A percentile compares a stretch with the other conserved stretches of the same genome.
Conservation (phyloP, 1,140 invertebrate genomes). For the Dufourea novaeangliae region DNA sequence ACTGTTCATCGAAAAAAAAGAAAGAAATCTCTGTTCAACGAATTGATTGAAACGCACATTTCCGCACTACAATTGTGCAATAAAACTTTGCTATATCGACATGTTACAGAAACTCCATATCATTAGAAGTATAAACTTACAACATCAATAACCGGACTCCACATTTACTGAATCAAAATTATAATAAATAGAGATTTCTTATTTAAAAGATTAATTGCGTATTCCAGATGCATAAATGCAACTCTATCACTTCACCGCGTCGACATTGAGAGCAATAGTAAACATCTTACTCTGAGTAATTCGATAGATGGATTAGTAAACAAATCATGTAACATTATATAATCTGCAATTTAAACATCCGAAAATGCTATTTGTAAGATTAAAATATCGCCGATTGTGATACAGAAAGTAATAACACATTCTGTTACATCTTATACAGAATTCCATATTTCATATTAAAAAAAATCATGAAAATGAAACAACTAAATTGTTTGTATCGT, state of each 20-base stretch:
- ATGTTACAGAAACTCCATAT: background rate
- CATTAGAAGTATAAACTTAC: background rate
- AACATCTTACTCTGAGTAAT: too few relatives aligned
- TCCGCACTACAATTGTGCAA: background rate
- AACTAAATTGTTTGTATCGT: background rate
- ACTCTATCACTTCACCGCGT: background rate
- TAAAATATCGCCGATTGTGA: conserved; percentile 13
- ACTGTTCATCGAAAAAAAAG: background rate
- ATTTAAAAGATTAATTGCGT: background rate
- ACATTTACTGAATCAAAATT: background rate
- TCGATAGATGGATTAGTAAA: background rate
- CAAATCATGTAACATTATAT: background rate
- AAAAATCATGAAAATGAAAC: conserved; percentile 13
- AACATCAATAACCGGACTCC: background rate
- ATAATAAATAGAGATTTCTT: conserved; percentile 11
- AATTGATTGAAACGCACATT: background rate
- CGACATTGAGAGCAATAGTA: background rate
- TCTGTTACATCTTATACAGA: conserved; percentile 12
- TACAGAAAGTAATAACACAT: conserved; percentile 1
- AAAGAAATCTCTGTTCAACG: background rate
- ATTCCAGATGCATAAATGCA: background rate
- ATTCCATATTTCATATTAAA: conserved; percentile 1
- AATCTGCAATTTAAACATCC: background rate
- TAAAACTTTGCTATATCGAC: background rate
- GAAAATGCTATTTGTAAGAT: background rate